These are phyloP conservation scores for Linnaemya tessellans DNA, from an alignment of 2,888 invertebrate species.

Conservation along the genomic window DNA sequence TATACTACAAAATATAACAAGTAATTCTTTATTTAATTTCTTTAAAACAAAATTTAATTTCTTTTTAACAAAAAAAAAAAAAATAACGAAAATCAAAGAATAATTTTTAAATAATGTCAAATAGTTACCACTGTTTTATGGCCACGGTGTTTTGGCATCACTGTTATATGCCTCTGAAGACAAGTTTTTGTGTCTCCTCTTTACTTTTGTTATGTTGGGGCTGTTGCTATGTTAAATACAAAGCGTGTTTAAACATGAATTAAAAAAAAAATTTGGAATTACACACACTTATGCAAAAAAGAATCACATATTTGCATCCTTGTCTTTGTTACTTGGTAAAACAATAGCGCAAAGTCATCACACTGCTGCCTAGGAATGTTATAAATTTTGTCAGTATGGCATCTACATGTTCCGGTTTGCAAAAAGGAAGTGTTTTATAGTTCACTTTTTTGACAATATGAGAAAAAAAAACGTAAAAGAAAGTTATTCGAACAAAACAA, in stretches of 20 bases:
- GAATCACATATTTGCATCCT: constrained; percentile 52
- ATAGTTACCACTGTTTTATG: neutral
- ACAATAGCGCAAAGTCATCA: constrained; percentile 71
- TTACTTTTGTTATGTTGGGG: constrained; percentile 42
- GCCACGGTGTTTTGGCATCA: neutral
- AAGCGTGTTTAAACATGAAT: constrained; percentile 65
- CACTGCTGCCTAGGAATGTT: constrained; percentile 69
- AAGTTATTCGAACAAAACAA: constrained; percentile 50
- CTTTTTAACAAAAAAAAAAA: neutral
- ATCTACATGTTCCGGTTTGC: constrained; percentile 70
- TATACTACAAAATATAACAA: no score
- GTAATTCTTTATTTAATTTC: no score
- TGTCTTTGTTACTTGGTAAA: constrained; percentile 68
- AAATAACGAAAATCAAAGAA: no score
- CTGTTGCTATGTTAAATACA: constrained; percentile 57
- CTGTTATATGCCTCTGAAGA: constrained; percentile 58
- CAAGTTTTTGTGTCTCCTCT: constrained; percentile 57
- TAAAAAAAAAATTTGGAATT: constrained; percentile 27
- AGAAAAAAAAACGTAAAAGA: constrained; percentile 52
- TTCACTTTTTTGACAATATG: constrained; percentile 67
- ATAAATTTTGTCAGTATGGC: constrained; percentile 72
- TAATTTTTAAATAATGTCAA: neutral
- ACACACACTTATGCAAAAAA: constrained; percentile 35
- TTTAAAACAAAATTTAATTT: no score
- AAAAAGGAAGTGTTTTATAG: constrained; percentile 71